Base-by-base conservation (phyloP, 1,140 invertebrate species). In the Sinonovacula constricta region DNA sequence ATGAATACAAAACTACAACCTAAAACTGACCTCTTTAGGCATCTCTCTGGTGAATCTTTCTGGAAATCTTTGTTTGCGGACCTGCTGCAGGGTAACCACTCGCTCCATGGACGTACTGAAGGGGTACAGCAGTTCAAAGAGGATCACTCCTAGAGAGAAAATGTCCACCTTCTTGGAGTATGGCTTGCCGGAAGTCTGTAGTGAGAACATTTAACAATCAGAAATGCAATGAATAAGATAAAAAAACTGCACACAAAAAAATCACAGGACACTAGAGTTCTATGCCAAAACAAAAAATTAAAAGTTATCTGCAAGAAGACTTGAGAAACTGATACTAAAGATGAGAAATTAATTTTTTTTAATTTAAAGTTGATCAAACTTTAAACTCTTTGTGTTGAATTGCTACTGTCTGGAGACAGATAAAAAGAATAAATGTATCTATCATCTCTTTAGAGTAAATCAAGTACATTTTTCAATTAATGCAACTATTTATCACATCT, bases 111-210 rank as follows among this genome's bases (percentile, higher is more conserved):
- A 94, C 0, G 98, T 99, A 3, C 90, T 90, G 90, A 99, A 99
- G 33, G 97, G 95, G 71, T 95, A 94, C 24, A 98, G 92, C 53
- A 99, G 91, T 91, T 99, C 98, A 89, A 97, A 97, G 56, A 99
- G 93, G 75, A 99, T 98, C 57, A 99, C 92, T 0, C 98, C 98
- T 70, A 99, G 91, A 0, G 97, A 97, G 92, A 96, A 99, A 72
- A 99, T 98, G 88, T 99, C 98, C 36, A 99, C 97, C 92, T 99
- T 99, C 86, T 96, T 96, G 87, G 95, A 95, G 89, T 99, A 99
- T 1, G 93, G 91, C 74, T 94, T 92, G 0, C 95, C 94, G 14
- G 92, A 91, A 15, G 95, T 92, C 93, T 93, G 86, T 36, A 90
- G 74, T 49, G 36, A 26, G 30, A 72, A 30, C n/a, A n/a, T n/a